Percentiles rank a stretch among this genome's conserved stretches.
These are phyloP conservation scores for Acrocyrtus sp. DNA, from an alignment of 2,888 invertebrate species.

Conservation along the genomic window DNA sequence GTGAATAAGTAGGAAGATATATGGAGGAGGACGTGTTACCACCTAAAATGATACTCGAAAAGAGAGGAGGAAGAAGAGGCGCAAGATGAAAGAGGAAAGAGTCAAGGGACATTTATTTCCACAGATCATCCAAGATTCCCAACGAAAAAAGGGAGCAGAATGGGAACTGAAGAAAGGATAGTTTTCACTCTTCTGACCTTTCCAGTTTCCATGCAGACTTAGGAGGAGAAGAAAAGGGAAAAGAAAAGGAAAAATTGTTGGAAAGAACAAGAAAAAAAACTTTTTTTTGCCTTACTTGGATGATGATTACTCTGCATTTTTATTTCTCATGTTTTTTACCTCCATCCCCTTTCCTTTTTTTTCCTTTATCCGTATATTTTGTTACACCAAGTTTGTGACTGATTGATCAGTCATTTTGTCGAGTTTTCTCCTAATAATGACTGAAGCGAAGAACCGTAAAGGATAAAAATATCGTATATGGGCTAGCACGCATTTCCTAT, in stretches of 20 bases:
- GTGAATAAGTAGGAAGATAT: not conserved
- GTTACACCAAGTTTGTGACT: conserved; percentile 28
- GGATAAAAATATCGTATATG: conserved; percentile 10
- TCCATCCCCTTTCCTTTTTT: not conserved
- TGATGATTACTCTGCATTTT: conserved; percentile 50
- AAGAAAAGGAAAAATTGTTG: conserved; percentile 29
- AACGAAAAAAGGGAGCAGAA: too few relatives aligned
- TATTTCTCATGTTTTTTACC: conserved; percentile 16
- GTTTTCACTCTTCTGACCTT: conserved; percentile 31
- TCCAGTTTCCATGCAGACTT: conserved; percentile 17
- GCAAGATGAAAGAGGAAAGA: conserved; percentile 43
- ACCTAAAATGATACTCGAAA: conserved; percentile 7
- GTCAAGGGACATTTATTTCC: conserved; percentile 55
- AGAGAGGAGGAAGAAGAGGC: conserved; percentile 2
- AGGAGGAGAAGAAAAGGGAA: not conserved
- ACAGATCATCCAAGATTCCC: conserved; percentile 53
- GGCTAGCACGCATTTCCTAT: too few relatives aligned
- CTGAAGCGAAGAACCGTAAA: conserved; percentile 16
- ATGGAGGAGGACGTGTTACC: not conserved
- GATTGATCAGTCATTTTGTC: conserved; percentile 53
- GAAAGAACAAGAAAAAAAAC: conserved; percentile 2
- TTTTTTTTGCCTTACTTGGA: not conserved
- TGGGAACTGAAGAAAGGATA: too few relatives aligned
- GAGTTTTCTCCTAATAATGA: not conserved
- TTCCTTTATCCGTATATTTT: not conserved